Conservation (phyloP, 1,140 invertebrate genomes). For the Spodoptera frugiperda region DNA sequence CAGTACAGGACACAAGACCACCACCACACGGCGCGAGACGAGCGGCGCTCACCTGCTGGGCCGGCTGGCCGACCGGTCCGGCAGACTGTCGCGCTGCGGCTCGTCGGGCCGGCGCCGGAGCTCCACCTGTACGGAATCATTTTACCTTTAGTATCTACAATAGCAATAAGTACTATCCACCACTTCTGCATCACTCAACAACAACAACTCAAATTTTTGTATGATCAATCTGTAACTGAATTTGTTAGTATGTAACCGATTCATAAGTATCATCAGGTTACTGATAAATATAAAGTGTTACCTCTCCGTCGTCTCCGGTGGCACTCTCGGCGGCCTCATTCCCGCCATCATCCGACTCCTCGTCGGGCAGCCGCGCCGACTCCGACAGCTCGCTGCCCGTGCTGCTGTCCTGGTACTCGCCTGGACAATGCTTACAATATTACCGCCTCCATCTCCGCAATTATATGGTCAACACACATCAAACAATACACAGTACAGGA, state of each 20-base stretch:
- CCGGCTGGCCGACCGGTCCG: constrained; percentile 70
- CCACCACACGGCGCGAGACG: constrained; percentile 7
- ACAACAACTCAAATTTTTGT: too few relatives aligned
- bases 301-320: constrained; percentile 48
- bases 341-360: constrained; percentile 89
- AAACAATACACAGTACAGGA: too few relatives aligned
- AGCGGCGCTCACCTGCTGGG: constrained; percentile 75
- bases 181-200: too few relatives aligned
- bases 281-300: too few relatives aligned
- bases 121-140: constrained; percentile 57
- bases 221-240: too few relatives aligned
- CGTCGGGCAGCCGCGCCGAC: constrained; percentile 86
- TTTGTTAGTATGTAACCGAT: too few relatives aligned
- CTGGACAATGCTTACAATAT: constrained; percentile 55
- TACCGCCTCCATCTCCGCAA: too few relatives aligned
- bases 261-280: too few relatives aligned
- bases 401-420: constrained; percentile 89
- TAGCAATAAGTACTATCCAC: too few relatives aligned
- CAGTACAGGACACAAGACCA: neutral
- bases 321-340: constrained; percentile 52
- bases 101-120: constrained; percentile 61
- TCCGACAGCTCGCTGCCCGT: constrained; percentile 88
- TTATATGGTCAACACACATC: too few relatives aligned
- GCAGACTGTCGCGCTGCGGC: constrained; percentile 67
- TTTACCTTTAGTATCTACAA: too few relatives aligned